Base-by-base conservation (phyloP, 2,797 vertebrate genomes). In the Alauda arvensis region DNA sequence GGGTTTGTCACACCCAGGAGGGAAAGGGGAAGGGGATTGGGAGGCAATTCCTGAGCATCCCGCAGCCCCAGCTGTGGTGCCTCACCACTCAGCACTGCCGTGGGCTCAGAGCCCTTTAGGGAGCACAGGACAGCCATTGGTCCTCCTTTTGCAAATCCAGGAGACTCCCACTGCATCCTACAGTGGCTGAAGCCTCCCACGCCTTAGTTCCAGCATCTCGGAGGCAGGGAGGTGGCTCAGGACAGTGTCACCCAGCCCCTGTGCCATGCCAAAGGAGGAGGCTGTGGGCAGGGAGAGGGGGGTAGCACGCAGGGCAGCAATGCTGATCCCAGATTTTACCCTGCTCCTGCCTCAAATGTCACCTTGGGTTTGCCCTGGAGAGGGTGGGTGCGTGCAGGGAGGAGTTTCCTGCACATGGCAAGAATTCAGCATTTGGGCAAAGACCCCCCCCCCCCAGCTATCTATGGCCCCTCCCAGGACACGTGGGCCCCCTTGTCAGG, bases 401-500 rank as follows among this genome's bases (percentile, higher is more conserved):
- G 16, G 21, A 46, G 33, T 43, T 89, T 66, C 63, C 52, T 31
- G 40, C 24, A 4, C 7, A 4, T 3, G 59, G 59, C 43, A 52
- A 42, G 31, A 19, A 52, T 51, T 71, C 42, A 24, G 42, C 25
- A 2, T 42, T 42, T 59, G 34, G 40, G 37, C 46, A 83, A 52
- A 65, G 39, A 57, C 28, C 18, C 1, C 1, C 8, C 43, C 23
- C 19, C 9, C 20, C 9, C 10, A 13, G 18, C 40, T 39, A 49
- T 13, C 49, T 17, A 37, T 55, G 31, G 40, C 23, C 12, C 3
- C 5, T 43, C 28, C 3, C 31, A 39, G 65, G 52, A 61, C 42
- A 4, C 1, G 3, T 0, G 12, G 53, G 8, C 11, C 34, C 52
- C 5, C 0, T 2, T 6, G 9, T 3, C 57, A 16, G 78, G 57